Conservation (phyloP, 2,113 vertebrate species). For the Marmota flaviventris region DNA sequence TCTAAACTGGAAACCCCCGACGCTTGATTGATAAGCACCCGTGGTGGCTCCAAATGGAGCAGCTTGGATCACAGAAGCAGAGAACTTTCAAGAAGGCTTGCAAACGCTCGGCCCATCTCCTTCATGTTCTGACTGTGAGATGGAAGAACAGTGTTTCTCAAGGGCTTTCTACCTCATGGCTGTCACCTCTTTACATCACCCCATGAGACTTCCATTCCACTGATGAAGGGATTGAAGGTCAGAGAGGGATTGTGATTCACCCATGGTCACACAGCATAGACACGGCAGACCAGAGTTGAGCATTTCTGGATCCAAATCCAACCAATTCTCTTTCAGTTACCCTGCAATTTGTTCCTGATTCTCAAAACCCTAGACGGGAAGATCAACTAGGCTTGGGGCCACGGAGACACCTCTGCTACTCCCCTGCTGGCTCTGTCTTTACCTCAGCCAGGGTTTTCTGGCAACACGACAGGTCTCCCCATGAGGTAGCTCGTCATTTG, state of each 20-base stretch:
- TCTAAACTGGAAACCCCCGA: not conserved
- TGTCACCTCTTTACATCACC: not conserved
- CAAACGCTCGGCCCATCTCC: not conserved
- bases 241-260: not conserved
- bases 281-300: not conserved
- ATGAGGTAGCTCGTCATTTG: slow-evolving; percentile 20
- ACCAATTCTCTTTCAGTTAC: no score
- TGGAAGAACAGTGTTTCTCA: not conserved
- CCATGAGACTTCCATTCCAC: not conserved
- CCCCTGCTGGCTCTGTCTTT: not conserved
- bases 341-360: not conserved
- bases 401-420: not conserved
- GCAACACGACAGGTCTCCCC: slow-evolving; percentile 57
- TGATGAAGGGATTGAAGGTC: not conserved
- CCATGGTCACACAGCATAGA: not conserved
- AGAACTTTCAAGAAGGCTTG: not conserved
- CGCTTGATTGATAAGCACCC: no score
- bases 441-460: slow-evolving; percentile 60
- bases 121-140: not conserved
- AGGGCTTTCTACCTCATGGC: not conserved
- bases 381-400: not conserved
- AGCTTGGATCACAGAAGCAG: not conserved
- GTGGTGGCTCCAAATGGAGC: not conserved
- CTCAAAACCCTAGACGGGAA: not conserved
- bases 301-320: not conserved